These are phyloP conservation scores for Mus minutoides DNA, from an alignment of 2,797 vertebrate species.

Conservation along the genomic window DNA sequence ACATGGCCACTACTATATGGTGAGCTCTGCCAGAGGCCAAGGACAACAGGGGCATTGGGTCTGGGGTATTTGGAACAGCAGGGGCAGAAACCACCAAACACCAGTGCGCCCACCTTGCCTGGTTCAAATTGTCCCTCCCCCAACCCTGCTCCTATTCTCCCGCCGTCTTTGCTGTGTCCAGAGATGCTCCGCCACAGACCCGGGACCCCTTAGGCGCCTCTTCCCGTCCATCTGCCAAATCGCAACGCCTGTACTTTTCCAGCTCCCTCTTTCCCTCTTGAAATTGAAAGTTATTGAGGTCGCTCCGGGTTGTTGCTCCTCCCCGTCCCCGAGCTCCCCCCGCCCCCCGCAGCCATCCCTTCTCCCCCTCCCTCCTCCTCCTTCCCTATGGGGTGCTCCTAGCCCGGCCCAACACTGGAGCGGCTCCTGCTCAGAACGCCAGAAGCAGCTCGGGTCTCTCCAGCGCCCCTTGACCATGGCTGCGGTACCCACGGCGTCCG, in stretches of 20 bases:
- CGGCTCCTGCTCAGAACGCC: slow-evolving; percentile 74
- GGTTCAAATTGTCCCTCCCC: neutral
- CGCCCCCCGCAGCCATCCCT: slow-evolving; percentile 34
- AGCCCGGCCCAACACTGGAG: slow-evolving; percentile 74
- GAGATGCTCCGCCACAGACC: slow-evolving; percentile 74
- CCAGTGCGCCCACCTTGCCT: slow-evolving; percentile 13
- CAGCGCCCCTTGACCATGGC: slow-evolving; percentile 77
- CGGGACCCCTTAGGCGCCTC: slow-evolving; percentile 81
- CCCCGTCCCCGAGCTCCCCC: slow-evolving; percentile 74
- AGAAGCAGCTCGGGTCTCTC: slow-evolving; percentile 79
- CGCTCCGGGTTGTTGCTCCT: slow-evolving; percentile 82
- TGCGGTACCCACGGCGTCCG: slow-evolving; percentile 58
- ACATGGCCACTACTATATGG: accelerated
- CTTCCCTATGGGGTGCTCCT: slow-evolving; percentile 77
- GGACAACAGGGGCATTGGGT: neutral
- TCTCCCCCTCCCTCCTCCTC: slow-evolving; percentile 18
- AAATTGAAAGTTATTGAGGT: slow-evolving; percentile 85
- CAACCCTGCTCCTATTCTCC: neutral
- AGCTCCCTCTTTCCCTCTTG: slow-evolving; percentile 80
- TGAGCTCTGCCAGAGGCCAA: neutral
- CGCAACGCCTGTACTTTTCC: slow-evolving; percentile 83
- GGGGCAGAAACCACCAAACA: neutral
- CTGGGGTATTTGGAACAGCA: accelerated
- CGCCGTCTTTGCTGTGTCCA: slow-evolving; percentile 29
- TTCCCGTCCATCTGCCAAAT: slow-evolving; percentile 75